Conservation (phyloP, 1,140 invertebrate species). For the Bacillus rossius region DNA sequence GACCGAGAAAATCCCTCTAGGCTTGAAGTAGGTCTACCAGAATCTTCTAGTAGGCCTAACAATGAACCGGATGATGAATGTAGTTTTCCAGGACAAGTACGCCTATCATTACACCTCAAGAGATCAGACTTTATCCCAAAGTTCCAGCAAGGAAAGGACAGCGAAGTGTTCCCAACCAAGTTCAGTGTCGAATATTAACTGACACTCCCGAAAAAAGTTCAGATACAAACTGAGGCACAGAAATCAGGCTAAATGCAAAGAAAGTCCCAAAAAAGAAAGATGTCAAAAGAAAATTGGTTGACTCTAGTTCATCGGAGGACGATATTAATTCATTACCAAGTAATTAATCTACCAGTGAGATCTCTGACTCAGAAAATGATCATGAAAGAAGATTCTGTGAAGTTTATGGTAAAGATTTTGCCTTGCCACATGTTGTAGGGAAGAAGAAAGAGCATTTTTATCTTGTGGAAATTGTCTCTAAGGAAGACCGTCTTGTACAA, state of each 20-base stretch:
- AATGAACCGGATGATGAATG: not conserved
- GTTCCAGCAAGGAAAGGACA: not conserved
- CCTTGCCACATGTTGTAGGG: too few relatives aligned
- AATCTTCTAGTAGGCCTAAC: not conserved
- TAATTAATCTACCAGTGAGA: too few relatives aligned
- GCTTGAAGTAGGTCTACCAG: not conserved
- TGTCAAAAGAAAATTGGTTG: too few relatives aligned
- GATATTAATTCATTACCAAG: too few relatives aligned
- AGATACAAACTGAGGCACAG: not conserved
- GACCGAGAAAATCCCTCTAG: constrained; percentile 27
- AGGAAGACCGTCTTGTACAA: too few relatives aligned
- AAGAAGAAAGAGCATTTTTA: not conserved
- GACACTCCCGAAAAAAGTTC: constrained; percentile 1
- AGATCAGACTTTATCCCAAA: not conserved
- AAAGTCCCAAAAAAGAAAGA: not conserved
- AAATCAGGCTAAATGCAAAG: not conserved
- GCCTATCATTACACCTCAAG: not conserved
- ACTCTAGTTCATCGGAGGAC: too few relatives aligned
- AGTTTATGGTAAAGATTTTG: too few relatives aligned
- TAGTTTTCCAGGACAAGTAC: not conserved
- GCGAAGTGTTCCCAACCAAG: not conserved
- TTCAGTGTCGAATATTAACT: not conserved
- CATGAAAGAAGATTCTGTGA: too few relatives aligned
- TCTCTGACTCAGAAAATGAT: not conserved
- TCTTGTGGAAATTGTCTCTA: too few relatives aligned